Evolutionary conservation across 2,888 invertebrate species (phyloP).

Genomic region (Drosophila algonquin): DNA sequence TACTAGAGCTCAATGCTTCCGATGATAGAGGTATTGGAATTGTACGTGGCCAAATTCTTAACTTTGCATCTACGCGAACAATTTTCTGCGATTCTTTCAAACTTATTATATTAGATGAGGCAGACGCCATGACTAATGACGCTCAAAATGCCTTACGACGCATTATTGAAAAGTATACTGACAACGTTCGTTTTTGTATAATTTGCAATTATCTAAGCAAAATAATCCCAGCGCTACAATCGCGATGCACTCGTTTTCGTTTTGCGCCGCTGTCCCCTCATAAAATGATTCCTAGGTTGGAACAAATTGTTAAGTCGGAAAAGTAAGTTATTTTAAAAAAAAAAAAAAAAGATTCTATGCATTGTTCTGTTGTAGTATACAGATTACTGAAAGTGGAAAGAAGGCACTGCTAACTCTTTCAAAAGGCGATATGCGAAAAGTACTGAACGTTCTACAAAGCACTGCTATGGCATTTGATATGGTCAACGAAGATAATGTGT

Average conservation of each 20-base stretch:
- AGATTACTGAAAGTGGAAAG: constrained; percentile 93
- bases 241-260: constrained; percentile 97
- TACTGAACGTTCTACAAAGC: constrained; percentile 97
- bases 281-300: constrained; percentile 95
- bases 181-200: constrained; percentile 98
- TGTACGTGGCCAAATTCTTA: constrained; percentile 96
- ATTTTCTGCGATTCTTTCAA: constrained; percentile 97
- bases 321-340: constrained; percentile 85
- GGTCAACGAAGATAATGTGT: constrained; percentile 95
- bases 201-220: constrained; percentile 99
- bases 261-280: constrained; percentile 94
- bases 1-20: constrained; percentile 97
- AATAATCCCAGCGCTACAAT: constrained; percentile 99
- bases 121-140: constrained; percentile 99
- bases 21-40: constrained; percentile 99
- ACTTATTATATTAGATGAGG: constrained; percentile 98
- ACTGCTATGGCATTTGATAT: constrained; percentile 95
- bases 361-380: constrained; percentile 86
- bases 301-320: constrained; percentile 92
- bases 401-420: constrained; percentile 94
- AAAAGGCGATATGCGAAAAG: constrained; percentile 98
- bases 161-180: constrained; percentile 99
- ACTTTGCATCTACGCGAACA: constrained; percentile 98
- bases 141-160: constrained; percentile 98
- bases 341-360: background rate